Conservation (phyloP, 2,888 invertebrate species). For the Theristus sp. region DNA sequence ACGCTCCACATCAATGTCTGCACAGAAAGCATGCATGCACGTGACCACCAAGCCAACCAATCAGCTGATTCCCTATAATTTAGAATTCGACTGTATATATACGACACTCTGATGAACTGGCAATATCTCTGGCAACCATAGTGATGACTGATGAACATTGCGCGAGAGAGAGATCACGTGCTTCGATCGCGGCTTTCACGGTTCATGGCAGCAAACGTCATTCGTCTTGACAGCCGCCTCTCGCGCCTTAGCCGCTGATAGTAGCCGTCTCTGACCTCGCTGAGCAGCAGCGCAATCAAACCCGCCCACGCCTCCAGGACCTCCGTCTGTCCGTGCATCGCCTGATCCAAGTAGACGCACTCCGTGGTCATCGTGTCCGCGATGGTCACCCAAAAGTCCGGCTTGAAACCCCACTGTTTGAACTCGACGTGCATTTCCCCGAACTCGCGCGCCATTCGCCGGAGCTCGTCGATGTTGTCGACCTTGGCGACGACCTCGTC, state of each 20-base stretch:
- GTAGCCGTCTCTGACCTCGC: conserved; percentile 24
- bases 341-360: conserved; percentile 12
- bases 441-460: conserved; percentile 14
- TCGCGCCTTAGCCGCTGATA: conserved; percentile 18
- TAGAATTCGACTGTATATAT: too few species aligned
- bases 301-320: conserved; percentile 19
- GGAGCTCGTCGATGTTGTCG: background rate
- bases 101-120: too few species aligned
- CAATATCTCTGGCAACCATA: too few species aligned
- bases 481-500: conserved; percentile 21
- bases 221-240: conserved; percentile 1
- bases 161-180: too few species aligned
- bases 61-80: too few species aligned
- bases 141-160: too few species aligned
- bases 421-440: conserved; percentile 23
- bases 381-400: conserved; percentile 26
- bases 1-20: too few species aligned
- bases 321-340: conserved; percentile 4
- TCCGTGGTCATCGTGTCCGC: conserved; percentile 26
- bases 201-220: too few species aligned
- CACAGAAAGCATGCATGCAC: too few species aligned
- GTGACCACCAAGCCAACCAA: too few species aligned
- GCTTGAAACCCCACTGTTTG: conserved; percentile 24
- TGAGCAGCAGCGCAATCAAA: conserved; percentile 23
- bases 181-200: too few species aligned